Evolutionary conservation across 2,888 invertebrate genomes (phyloP), one percentile per base, ranked within the genome.

Genomic region (Caenorhabditis drosophilae): DNA sequence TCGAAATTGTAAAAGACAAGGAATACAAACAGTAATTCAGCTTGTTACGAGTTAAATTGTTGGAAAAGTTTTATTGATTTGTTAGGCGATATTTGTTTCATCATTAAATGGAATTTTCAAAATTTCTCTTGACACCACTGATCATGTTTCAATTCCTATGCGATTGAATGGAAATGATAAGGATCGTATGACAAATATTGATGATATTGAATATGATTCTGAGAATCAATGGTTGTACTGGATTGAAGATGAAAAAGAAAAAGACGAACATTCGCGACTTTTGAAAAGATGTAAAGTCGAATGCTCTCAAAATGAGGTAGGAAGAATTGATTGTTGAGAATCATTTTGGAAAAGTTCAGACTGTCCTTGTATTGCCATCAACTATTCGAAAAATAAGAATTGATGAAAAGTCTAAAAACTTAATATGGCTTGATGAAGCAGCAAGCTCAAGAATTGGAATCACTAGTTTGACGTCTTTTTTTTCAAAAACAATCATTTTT

Each of bases 401-500:
- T 6, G 36, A 48, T 22, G 4, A 25, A 3, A n/a, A 11, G 16
- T 16, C 48, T n/a, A 6, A 48, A 4, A 31, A 36, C 22, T 11
- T 48, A 3, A 22, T 36, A 11, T 48, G 48, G 48, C 23, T 48
- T 2, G 48, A 48, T 15, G 36, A 48, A 20, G 34, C 9, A 16
- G 26, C 26, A n/a, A 18, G 12, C 11, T 35, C 48, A 20, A 34
- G 48, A 22, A 48, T 48, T 16, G 48, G 48, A 16, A 31, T 48
- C 2, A 36, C 48, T 4, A 48, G 48, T 36, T 48, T 48, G 15
- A 23, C 36, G 3, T 15, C 48, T 2, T 16, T 16, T n/a, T 36
- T 22, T 6, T 48, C 48, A 6, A 48, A 48, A 36, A 36, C 35
- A 1, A 31, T 48, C 6, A 36, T 48, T 22, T 48, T 48, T 22